A percentile compares a stretch with the other conserved stretches of the same genome.
phyloP scores from a whole-genome alignment of 2,113 vertebrate species.

The Irena cyanogastra region DNA sequence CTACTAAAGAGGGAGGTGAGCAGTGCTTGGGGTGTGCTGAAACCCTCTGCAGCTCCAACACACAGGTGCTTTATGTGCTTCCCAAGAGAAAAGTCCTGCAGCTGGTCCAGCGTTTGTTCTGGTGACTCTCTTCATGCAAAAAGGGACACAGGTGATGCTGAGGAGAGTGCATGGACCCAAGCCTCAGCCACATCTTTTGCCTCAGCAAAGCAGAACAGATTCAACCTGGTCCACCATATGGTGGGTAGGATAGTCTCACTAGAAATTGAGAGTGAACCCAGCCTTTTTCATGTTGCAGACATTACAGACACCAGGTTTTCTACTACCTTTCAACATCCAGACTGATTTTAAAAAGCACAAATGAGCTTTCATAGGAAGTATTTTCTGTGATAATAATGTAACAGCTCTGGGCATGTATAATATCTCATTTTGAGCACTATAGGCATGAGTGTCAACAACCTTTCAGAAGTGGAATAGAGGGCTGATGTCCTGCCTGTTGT shows the following conservation, averaged over 20 bases:
- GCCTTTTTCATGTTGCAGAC: not conserved
- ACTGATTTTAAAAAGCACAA: not conserved
- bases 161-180: not conserved
- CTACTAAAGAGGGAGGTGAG: rapidly evolving
- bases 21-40: not conserved
- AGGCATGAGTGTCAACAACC: rapidly evolving
- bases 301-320: not conserved
- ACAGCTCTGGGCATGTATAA: not conserved
- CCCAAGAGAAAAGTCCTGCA: not conserved
- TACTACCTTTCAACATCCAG: not conserved
- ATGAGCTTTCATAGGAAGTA: not conserved
- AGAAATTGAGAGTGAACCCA: not conserved
- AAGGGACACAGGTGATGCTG: not conserved
- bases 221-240: not conserved
- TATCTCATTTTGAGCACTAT: not conserved
- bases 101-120: not conserved
- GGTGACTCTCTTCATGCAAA: not conserved
- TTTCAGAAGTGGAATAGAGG: not conserved
- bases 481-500: not conserved
- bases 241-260: not conserved
- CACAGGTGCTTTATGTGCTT: not conserved
- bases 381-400: not conserved
- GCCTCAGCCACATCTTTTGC: not conserved
- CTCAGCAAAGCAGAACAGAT: not conserved
- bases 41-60: not conserved